These are phyloP conservation scores for Hermaeophaga mercurialis DNA, from an alignment of 2,888 invertebrate genomes.

Conservation along the genomic window DNA sequence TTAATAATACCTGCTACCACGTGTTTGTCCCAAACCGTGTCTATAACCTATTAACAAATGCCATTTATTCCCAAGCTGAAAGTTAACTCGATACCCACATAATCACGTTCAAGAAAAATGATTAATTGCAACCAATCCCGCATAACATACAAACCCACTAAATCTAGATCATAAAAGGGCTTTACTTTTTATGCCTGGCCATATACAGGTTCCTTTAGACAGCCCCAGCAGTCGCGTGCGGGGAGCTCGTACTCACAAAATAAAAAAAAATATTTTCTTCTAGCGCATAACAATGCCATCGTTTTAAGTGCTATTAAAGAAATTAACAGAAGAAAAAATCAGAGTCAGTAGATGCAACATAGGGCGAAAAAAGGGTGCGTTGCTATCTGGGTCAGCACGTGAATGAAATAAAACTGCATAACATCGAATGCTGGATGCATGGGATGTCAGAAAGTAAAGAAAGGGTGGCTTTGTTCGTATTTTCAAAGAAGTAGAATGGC, in stretches of 20 bases:
- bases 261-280: conserved; percentile 13
- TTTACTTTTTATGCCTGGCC: no score
- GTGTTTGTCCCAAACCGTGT: conserved; percentile 7
- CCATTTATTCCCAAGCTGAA: conserved; percentile 7
- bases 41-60: conserved; percentile 3
- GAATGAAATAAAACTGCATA: conserved; percentile 23
- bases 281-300: conserved; percentile 30
- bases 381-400: conserved; percentile 24
- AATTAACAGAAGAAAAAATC: conserved; percentile 40
- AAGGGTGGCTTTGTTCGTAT: conserved; percentile 29
- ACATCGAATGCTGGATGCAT: conserved; percentile 27
- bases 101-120: conserved; percentile 15
- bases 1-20: no score
- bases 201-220: not conserved
- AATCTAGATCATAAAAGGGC: not conserved
- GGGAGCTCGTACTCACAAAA: conserved; percentile 3
- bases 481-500: conserved; percentile 20
- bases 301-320: conserved; percentile 42
- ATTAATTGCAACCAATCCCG: conserved; percentile 17
- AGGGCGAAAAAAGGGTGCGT: conserved; percentile 16
- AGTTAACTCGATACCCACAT: conserved; percentile 16
- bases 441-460: conserved; percentile 34
- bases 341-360: not conserved
- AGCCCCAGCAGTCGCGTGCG: conserved; percentile 10
- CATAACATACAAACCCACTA: conserved; percentile 12